Conservation (phyloP, 2,797 vertebrate species). For the Eremophila alpestris region DNA sequence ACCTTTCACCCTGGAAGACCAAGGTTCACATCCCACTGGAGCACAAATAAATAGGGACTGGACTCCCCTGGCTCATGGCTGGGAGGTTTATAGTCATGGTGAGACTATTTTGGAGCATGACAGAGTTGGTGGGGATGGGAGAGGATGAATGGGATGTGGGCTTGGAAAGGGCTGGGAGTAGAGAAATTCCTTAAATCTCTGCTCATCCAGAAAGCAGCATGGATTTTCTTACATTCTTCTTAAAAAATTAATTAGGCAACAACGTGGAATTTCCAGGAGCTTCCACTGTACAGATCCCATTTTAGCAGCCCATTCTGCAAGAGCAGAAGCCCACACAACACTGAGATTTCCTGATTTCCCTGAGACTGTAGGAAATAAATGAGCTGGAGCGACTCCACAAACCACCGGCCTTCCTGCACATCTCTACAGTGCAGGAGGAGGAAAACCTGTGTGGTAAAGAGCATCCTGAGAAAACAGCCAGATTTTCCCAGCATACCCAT, state of each 20-base stretch:
- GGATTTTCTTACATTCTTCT: background rate
- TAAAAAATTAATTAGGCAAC: background rate
- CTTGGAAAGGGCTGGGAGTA: background rate
- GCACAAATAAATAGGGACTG: background rate
- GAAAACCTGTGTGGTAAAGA: background rate
- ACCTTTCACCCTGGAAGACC: slow-evolving; percentile 23
- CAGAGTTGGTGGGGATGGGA: background rate
- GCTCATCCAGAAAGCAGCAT: accelerated
- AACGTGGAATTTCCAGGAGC: accelerated
- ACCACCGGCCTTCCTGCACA: accelerated
- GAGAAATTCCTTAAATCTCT: background rate
- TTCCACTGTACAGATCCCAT: background rate
- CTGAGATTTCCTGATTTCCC: background rate
- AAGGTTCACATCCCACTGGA: slow-evolving; percentile 17
- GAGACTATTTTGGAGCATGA: background rate
- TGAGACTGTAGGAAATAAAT: background rate
- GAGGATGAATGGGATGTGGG: background rate
- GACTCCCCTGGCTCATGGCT: background rate
- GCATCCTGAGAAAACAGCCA: background rate
- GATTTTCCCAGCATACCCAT: background rate
- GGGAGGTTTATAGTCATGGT: background rate
- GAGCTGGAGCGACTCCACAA: background rate
- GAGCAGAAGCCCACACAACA: background rate
- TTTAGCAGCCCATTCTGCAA: background rate
- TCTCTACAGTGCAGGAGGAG: background rate